These are phyloP conservation scores for Psilopsiagon aurifrons DNA, from an alignment of 2,113 vertebrate species.

Conservation along the genomic window DNA sequence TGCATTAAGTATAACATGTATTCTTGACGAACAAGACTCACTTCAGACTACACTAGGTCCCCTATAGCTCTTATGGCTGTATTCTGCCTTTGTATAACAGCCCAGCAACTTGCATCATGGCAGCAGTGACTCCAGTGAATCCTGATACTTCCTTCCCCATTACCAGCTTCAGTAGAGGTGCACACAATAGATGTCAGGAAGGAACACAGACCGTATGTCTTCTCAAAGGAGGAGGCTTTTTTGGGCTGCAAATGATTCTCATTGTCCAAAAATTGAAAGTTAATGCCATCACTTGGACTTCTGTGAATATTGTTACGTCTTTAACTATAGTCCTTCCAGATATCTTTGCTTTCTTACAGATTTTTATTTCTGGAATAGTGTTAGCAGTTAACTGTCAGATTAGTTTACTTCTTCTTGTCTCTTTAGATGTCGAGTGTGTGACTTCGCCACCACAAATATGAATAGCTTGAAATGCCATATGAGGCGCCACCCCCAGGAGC, in stretches of 20 bases:
- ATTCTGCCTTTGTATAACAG: background rate
- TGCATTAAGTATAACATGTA: background rate
- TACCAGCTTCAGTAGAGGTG: background rate
- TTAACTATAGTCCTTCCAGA: background rate
- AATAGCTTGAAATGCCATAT: constrained; percentile 90
- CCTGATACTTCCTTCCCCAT: background rate
- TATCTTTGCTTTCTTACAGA: background rate
- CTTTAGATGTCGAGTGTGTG: constrained; percentile 82
- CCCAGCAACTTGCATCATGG: background rate
- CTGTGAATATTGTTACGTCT: background rate
- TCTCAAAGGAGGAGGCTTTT: background rate
- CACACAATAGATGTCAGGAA: background rate
- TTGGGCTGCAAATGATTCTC: background rate
- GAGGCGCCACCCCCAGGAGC: constrained; percentile 86
- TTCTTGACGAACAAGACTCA: background rate
- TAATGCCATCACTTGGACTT: background rate
- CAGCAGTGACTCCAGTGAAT: background rate
- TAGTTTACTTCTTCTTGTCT: constrained; percentile 57
- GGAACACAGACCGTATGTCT: background rate
- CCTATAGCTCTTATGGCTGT: background rate
- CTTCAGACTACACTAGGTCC: background rate
- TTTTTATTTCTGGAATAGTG: background rate
- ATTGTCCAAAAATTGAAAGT: background rate
- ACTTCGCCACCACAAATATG: constrained; percentile 89
- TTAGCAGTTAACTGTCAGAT: background rate